phyloP scores from a whole-genome alignment of 2,797 vertebrate species.

The Apodemus agrarius region DNA sequence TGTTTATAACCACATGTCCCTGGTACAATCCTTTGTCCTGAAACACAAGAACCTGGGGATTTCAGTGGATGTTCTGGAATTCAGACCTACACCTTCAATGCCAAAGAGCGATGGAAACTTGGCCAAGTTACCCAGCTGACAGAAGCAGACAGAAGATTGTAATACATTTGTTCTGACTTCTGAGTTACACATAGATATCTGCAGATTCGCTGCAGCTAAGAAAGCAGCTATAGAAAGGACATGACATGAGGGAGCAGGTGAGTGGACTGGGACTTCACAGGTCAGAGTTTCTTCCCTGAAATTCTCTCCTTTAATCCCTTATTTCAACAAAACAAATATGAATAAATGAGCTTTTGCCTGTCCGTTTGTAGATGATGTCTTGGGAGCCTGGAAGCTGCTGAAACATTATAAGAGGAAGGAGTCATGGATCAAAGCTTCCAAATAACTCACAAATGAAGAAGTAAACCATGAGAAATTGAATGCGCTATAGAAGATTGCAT shows the following conservation, averaged over 20 bases:
- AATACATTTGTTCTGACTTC: slow-evolving; percentile 20
- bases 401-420: neutral
- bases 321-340: slow-evolving; percentile 19
- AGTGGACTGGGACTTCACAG: neutral
- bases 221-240: neutral
- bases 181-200: neutral
- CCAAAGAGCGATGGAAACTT: neutral
- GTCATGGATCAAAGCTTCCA: neutral
- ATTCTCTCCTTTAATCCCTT: neutral
- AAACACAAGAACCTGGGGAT: too few relatives aligned
- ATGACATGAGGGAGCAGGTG: neutral
- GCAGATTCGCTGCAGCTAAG: neutral
- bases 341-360: neutral
- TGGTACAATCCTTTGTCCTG: neutral
- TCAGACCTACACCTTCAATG: neutral
- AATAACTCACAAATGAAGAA: slow-evolving; percentile 23
- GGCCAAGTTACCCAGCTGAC: neutral
- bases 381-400: neutral
- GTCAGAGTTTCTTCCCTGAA: neutral
- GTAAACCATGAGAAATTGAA: neutral
- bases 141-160: neutral
- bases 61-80: neutral
- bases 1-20: neutral
- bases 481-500: neutral
- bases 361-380: neutral